A percentile compares a stretch with the other conserved stretches of the same genome.
Conservation (phyloP, 2,888 invertebrate genomes). For the Polydrusus tereticollis region DNA sequence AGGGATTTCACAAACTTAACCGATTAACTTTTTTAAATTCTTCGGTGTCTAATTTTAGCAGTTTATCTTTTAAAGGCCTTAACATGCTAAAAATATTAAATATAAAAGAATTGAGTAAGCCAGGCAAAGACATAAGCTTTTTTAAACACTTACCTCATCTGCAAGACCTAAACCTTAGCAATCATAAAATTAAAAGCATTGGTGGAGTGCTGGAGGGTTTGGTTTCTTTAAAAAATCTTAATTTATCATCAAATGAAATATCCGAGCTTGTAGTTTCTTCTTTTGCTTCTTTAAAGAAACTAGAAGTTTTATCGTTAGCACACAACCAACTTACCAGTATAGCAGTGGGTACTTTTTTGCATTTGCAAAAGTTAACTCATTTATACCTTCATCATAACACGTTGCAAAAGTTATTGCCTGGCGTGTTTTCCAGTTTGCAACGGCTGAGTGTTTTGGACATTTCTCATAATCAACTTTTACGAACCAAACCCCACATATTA, state of each 20-base stretch:
- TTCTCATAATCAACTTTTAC: slow-evolving; percentile 19
- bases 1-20: slow-evolving; percentile 25
- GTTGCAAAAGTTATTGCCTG: slow-evolving; percentile 24
- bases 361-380: slow-evolving; percentile 26
- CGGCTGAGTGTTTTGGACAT: slow-evolving; percentile 27
- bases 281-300: slow-evolving; percentile 18
- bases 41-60: slow-evolving; percentile 3
- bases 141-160: slow-evolving; percentile 16
- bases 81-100: slow-evolving; percentile 16
- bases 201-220: slow-evolving; percentile 4
- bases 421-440: slow-evolving; percentile 23
- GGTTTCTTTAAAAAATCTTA: slow-evolving; percentile 21
- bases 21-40: slow-evolving; percentile 25
- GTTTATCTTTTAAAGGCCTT: slow-evolving; percentile 21
- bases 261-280: background rate
- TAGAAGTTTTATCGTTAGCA: slow-evolving; percentile 23
- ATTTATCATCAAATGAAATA: slow-evolving; percentile 25
- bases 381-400: slow-evolving; percentile 31
- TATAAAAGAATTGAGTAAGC: background rate
- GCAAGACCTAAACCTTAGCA: slow-evolving; percentile 19
- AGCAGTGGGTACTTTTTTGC: slow-evolving; percentile 18
- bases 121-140: background rate
- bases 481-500: slow-evolving; percentile 30
- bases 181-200: slow-evolving; percentile 17
- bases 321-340: slow-evolving; percentile 22